These are phyloP conservation scores for Ageneiosus marmoratus DNA, from an alignment of 2,113 vertebrate species.

Conservation along the genomic window DNA sequence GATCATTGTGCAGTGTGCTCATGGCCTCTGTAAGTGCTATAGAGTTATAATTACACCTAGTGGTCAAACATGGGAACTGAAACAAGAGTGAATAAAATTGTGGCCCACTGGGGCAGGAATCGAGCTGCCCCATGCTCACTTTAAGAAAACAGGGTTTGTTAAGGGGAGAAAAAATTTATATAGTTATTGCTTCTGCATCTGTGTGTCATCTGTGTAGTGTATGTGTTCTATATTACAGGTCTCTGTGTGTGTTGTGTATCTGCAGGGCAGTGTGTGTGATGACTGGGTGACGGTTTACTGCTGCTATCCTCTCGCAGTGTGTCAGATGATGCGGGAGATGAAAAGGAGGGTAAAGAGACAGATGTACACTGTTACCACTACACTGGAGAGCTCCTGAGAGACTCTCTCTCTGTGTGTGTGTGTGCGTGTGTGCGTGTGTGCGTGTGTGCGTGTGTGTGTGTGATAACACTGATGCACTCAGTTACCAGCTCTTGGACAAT, in stretches of 20 bases:
- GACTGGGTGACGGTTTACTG: slow-evolving; percentile 73
- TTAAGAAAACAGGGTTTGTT: not conserved
- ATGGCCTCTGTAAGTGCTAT: not conserved
- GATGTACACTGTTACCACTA: slow-evolving; percentile 72
- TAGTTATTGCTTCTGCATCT: not conserved
- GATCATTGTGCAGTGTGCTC: not conserved
- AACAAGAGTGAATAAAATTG: not conserved
- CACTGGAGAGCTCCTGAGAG: slow-evolving; percentile 59
- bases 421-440: slow-evolving; percentile 8
- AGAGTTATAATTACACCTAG: not conserved
- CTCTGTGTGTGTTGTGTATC: slow-evolving; percentile 8
- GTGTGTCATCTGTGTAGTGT: not conserved
- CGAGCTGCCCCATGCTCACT: not conserved
- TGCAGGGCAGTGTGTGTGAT: slow-evolving; percentile 74
- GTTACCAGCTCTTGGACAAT: not conserved
- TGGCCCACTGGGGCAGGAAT: not conserved
- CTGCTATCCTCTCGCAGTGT: slow-evolving; percentile 79
- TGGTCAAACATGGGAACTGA: slow-evolving; percentile 3
- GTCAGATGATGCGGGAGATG: slow-evolving; percentile 78
- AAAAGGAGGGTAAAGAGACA: slow-evolving; percentile 68
- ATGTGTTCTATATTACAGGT: slow-evolving; percentile 56
- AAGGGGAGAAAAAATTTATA: no score
- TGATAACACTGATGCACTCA: not conserved
- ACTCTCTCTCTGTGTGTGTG: not conserved
- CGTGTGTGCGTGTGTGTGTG: not conserved